Conservation (phyloP, 2,113 vertebrate genomes). For the Phalacrocorax aristotelis region DNA sequence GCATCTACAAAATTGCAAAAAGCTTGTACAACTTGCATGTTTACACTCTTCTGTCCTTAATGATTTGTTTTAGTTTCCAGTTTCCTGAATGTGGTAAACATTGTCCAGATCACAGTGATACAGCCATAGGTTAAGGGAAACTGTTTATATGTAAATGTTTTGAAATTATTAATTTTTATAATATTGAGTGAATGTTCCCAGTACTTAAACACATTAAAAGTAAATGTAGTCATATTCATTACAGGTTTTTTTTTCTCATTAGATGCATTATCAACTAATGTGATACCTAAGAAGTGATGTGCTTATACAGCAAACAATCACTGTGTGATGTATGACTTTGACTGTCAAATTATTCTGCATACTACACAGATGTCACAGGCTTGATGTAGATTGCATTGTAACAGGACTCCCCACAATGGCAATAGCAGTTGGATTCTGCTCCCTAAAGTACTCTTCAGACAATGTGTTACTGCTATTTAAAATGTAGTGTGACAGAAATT, state of each 20-base stretch:
- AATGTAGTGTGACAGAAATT: not conserved
- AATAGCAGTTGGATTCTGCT: not conserved
- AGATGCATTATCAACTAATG: not conserved
- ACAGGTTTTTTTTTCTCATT: not conserved
- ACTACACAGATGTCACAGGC: not conserved
- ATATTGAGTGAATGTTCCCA: not conserved
- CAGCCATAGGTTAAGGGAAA: not conserved
- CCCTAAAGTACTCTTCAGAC: not conserved
- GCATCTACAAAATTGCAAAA: constrained; percentile 79
- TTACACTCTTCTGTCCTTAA: not conserved
- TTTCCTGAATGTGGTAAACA: not conserved
- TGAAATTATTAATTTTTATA: not conserved
- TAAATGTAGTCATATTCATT: not conserved
- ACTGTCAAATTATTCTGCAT: not conserved
- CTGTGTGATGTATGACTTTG: not conserved
- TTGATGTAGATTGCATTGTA: not conserved
- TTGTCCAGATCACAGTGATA: not conserved
- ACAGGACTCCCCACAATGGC: not conserved
- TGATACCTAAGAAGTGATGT: not conserved
- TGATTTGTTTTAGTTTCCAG: not conserved
- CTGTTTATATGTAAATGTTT: not conserved
- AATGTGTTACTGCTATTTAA: not conserved
- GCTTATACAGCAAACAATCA: not conserved
- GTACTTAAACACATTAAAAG: not conserved
- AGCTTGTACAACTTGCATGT: constrained; percentile 54